phyloP scores from a whole-genome alignment of 2,888 invertebrate genomes.

The Trichopoda pennipes region DNA sequence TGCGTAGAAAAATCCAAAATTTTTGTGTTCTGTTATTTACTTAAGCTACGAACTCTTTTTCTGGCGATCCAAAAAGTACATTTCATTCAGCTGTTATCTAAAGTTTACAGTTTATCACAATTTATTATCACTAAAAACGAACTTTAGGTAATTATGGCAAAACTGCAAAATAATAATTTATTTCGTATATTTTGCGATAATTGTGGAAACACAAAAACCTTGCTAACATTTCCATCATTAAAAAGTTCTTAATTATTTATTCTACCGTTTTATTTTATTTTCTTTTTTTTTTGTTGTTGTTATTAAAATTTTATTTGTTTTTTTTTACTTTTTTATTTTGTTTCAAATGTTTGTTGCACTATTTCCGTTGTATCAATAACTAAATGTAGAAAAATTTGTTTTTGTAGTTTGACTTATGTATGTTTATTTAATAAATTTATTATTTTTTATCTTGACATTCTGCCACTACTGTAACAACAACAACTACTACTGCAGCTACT shows the following conservation, averaged over 20 bases:
- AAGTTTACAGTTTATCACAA: too few species aligned
- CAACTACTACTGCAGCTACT: not conserved
- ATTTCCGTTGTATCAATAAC: conserved; percentile 27
- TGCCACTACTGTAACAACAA: not conserved
- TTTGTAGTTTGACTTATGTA: conserved; percentile 26
- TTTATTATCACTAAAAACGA: too few species aligned
- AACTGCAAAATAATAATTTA: too few species aligned
- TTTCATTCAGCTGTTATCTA: too few species aligned
- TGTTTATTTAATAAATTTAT: conserved; percentile 41
- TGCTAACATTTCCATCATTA: not conserved
- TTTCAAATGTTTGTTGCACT: not conserved
- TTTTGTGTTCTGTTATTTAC: too few species aligned
- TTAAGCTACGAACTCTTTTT: not conserved
- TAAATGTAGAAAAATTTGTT: conserved; percentile 48
- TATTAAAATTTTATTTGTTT: conserved; percentile 11
- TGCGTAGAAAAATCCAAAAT: too few species aligned
- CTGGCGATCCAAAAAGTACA: too few species aligned
- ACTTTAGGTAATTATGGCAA: too few species aligned
- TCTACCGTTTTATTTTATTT: not conserved
- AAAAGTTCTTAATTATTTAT: conserved; percentile 15
- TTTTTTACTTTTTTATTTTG: not conserved
- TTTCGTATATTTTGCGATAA: not conserved
- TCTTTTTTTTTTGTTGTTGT: conserved; percentile 10
- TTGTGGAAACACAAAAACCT: not conserved
- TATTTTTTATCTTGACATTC: conserved; percentile 41